Conservation (phyloP, 2,888 invertebrate species). For the Drosophila monieri region DNA sequence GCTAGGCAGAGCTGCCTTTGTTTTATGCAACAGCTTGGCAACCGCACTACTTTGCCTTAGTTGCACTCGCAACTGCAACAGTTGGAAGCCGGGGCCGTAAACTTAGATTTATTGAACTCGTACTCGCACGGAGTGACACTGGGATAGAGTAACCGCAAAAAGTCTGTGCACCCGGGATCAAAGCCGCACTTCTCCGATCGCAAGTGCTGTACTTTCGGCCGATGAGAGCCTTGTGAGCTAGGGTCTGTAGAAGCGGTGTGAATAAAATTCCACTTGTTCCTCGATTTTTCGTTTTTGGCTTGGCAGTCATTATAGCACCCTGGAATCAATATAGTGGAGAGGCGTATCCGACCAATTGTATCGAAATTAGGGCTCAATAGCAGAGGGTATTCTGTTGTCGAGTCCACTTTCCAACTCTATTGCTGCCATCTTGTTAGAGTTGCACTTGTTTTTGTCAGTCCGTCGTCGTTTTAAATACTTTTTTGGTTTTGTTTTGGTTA, state of each 20-base stretch:
- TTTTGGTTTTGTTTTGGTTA: slow-evolving; percentile 34
- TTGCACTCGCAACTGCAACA: not conserved
- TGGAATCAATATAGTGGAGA: not conserved
- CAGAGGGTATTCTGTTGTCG: slow-evolving; percentile 18
- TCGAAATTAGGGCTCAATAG: not conserved
- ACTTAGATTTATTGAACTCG: slow-evolving; percentile 65
- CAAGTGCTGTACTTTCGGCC: slow-evolving; percentile 54
- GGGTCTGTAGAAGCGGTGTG: slow-evolving; percentile 30
- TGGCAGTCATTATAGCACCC: slow-evolving; percentile 36
- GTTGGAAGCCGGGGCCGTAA: slow-evolving; percentile 47
- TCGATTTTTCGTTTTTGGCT: slow-evolving; percentile 26
- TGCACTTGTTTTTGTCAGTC: slow-evolving; percentile 41
- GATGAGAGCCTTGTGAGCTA: slow-evolving; percentile 51
- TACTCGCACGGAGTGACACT: slow-evolving; percentile 24
- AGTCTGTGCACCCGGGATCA: slow-evolving; percentile 21
- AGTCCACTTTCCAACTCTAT: not conserved
- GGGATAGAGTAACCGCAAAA: slow-evolving; percentile 19
- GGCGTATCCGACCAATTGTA: not conserved
- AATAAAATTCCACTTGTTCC: slow-evolving; percentile 49
- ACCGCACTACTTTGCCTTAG: slow-evolving; percentile 17
- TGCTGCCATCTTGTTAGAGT: slow-evolving; percentile 31
- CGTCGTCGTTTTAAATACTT: slow-evolving; percentile 44
- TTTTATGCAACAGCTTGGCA: slow-evolving; percentile 56
- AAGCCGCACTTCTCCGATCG: slow-evolving; percentile 24
- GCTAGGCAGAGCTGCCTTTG: slow-evolving; percentile 5